A percentile compares a stretch with the other conserved stretches of the same genome.
Evolutionary conservation across 2,797 vertebrate genomes (phyloP).

Genomic region (Cryptoprocta ferox): DNA sequence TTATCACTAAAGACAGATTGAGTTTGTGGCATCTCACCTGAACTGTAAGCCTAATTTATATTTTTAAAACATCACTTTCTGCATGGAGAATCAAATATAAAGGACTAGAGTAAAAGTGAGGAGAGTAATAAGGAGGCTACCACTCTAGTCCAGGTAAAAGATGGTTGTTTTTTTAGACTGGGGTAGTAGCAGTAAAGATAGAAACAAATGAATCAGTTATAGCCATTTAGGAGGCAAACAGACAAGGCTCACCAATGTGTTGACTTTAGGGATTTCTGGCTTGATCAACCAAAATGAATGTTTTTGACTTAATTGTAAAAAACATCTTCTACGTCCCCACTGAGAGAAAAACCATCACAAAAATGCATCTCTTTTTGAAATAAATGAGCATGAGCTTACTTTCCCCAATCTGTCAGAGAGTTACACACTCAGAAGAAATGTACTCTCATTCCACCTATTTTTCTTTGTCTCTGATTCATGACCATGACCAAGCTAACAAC

Average conservation of each 20-base stretch:
- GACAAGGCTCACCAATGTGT: not conserved
- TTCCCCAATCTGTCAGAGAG: not conserved
- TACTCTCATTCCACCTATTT: not conserved
- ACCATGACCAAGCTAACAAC: not conserved
- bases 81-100: not conserved
- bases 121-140: not conserved
- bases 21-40: conserved; percentile 10
- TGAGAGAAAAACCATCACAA: not conserved
- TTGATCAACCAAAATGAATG: too few relatives aligned
- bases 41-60: conserved; percentile 40
- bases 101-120: not conserved
- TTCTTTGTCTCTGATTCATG: not conserved
- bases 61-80: conserved; percentile 33
- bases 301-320: too few relatives aligned
- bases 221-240: conserved; percentile 6
- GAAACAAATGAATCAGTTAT: conserved; percentile 33
- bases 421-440: not conserved
- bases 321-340: not conserved
- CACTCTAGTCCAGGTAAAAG: not conserved
- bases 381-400: not conserved
- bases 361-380: conserved; percentile 6
- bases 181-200: not conserved
- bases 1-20: not conserved
- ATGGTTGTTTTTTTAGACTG: not conserved
- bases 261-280: not conserved